These are phyloP conservation scores for Trididemnum nubilum DNA, from an alignment of 23 tunicate genomes.

Conservation along the genomic window DNA sequence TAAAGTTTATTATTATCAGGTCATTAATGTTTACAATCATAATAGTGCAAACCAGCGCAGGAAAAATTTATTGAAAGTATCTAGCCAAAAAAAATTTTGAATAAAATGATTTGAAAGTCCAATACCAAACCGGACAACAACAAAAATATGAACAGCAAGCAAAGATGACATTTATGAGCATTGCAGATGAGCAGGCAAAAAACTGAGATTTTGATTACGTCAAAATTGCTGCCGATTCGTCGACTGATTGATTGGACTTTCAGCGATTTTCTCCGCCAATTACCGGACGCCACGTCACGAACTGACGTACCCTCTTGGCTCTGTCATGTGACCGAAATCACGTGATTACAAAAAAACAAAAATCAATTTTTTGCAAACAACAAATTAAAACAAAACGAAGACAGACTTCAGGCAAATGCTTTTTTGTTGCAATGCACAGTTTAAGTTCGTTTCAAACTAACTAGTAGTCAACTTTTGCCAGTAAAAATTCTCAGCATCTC, in stretches of 20 bases:
- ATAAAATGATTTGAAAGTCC: too few species aligned
- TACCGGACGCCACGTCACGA: constrained; percentile 61
- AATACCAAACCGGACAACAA: too few species aligned
- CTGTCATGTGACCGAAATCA: constrained; percentile 39
- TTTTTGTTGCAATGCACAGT: too few species aligned
- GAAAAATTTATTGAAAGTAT: too few species aligned
- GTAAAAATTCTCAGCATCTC: too few species aligned
- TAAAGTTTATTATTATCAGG: too few species aligned
- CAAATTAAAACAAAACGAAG: neutral
- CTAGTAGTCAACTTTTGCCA: too few species aligned
- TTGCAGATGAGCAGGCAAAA: neutral
- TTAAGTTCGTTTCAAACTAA: too few species aligned
- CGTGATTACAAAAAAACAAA: constrained; percentile 1
- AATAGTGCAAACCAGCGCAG: too few species aligned
- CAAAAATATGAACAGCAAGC: neutral
- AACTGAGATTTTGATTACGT: constrained; percentile 42
- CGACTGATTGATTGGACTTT: constrained; percentile 36
- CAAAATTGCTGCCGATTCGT: constrained; percentile 42
- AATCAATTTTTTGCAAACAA: neutral
- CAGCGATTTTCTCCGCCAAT: constrained; percentile 69
- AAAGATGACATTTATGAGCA: neutral
- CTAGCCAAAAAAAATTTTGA: too few species aligned
- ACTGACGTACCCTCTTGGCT: constrained; percentile 46
- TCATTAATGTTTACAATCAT: too few species aligned
- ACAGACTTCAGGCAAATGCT: neutral